Conservation (phyloP, 35 echinoderm and acorn worm species). For the Anneissia japonica region DNA sequence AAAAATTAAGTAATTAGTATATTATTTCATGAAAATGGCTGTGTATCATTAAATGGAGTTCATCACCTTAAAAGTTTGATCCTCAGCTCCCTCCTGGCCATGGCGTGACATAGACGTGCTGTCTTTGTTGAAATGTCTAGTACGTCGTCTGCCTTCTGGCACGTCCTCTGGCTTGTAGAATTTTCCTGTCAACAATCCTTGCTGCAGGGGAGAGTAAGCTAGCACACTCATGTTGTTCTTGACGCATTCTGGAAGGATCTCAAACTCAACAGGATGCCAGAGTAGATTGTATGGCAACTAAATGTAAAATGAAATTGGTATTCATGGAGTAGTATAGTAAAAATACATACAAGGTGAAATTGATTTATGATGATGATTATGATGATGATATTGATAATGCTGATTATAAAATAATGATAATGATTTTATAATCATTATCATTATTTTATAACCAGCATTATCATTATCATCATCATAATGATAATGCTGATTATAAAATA, state of each 20-base stretch:
- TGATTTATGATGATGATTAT: too few species aligned
- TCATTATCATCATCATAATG: not conserved
- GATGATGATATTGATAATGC: too few species aligned
- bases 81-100: slow-evolving; percentile 43
- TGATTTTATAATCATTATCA: too few species aligned
- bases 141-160: slow-evolving; percentile 35
- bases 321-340: too few species aligned
- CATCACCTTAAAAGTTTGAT: slow-evolving; percentile 47
- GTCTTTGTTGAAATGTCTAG: slow-evolving; percentile 37
- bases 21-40: not conserved
- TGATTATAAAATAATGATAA: too few species aligned
- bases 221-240: slow-evolving; percentile 19
- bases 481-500: too few species aligned
- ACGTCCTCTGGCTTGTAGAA: slow-evolving; percentile 33
- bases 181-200: slow-evolving; percentile 28
- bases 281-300: slow-evolving; percentile 42
- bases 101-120: slow-evolving; percentile 31
- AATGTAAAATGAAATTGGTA: too few species aligned
- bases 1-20: too few species aligned
- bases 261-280: slow-evolving; percentile 28
- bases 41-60: too few species aligned
- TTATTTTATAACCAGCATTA: not conserved
- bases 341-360: too few species aligned
- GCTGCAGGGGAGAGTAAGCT: slow-evolving; percentile 49
- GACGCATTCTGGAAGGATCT: slow-evolving; percentile 15